These are phyloP conservation scores for Dendrolimus houi DNA, from an alignment of 2,888 invertebrate species.

Conservation along the genomic window DNA sequence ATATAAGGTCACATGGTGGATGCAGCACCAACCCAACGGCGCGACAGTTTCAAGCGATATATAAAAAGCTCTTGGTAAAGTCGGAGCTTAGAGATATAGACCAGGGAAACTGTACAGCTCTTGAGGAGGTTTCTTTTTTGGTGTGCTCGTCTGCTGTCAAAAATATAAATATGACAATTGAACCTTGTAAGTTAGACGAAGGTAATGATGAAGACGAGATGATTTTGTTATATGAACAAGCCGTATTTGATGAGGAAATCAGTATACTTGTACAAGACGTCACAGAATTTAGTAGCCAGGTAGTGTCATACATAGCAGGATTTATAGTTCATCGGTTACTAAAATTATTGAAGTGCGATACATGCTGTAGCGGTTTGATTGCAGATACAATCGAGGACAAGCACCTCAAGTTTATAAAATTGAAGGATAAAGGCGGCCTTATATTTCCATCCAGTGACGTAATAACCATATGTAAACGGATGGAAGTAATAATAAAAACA, in stretches of 20 bases:
- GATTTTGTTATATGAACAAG: background rate
- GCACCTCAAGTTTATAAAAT: slow-evolving; percentile 3
- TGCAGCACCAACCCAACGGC: too few relatives aligned
- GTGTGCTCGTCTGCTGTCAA: slow-evolving; percentile 1
- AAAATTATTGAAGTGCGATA: slow-evolving; percentile 12
- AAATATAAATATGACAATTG: too few relatives aligned
- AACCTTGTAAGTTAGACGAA: too few relatives aligned
- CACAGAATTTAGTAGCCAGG: background rate
- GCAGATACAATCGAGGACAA: slow-evolving; percentile 5
- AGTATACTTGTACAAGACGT: too few relatives aligned
- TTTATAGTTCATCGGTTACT: slow-evolving; percentile 11
- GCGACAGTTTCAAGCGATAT: too few relatives aligned
- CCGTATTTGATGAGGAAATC: background rate
- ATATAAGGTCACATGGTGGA: too few relatives aligned
- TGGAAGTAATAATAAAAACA: slow-evolving; percentile 1
- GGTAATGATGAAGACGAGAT: too few relatives aligned
- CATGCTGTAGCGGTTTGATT: slow-evolving; percentile 9
- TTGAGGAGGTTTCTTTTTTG: slow-evolving; percentile 8
- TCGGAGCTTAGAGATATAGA: slow-evolving; percentile 3
- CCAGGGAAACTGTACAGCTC: slow-evolving; percentile 7
- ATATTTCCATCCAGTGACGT: slow-evolving; percentile 13
- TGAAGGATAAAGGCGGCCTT: slow-evolving; percentile 13
- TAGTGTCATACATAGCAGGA: slow-evolving; percentile 11
- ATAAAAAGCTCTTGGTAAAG: slow-evolving; percentile 3
- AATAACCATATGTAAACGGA: slow-evolving; percentile 10